Base-by-base conservation (phyloP, 2,797 vertebrate species). In the Lepus oiostolus region DNA sequence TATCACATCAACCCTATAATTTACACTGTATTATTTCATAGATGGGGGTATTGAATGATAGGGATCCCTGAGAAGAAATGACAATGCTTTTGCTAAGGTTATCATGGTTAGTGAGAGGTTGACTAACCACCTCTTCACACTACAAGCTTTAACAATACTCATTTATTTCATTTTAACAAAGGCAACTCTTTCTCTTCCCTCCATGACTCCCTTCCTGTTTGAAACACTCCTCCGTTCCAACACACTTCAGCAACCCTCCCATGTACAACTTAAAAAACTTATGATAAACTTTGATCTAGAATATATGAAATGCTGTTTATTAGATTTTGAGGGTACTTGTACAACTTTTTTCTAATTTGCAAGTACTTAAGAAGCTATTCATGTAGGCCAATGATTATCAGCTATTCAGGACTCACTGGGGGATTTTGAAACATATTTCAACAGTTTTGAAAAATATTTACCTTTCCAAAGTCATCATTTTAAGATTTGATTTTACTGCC, bases 11-110 rank as follows among this genome's bases (percentile, higher is more conserved):
- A 38, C 67, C 1, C 30, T 91, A 26, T n/a, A 80, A n/a, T 42
- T 17, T 74, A 71, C 83, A 32, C 75, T 76, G 83, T 76, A 86
- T 84, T 87, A 65, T 72, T 89, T 91, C 63, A 47, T 10, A 90
- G 58, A 63, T 52, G 28, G 13, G 7, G 11, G 85, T 82, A 52
- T 11, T 85, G 32, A 93, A 63, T 81, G 24, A 52, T 60, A 82
- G 16, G 3, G 13, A n/a, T 90, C 47, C 21, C 47, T 58, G 26
- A 76, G 35, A 85, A 76, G 13, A 76, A 62, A 91, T 24, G 65
- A 77, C 21, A 32, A 19, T 58, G 7, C 17, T 70, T 90, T 85
- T 50, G 24, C 86, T 72, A 88, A 77, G 47, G 32, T 62, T 85
- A 84, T 80, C 67, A 67, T 13, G 7, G 50, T 68, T 13, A 83